These are phyloP conservation scores for Urosaurus nigricauda DNA, from an alignment of 2,797 vertebrate species.

Conservation along the genomic window DNA sequence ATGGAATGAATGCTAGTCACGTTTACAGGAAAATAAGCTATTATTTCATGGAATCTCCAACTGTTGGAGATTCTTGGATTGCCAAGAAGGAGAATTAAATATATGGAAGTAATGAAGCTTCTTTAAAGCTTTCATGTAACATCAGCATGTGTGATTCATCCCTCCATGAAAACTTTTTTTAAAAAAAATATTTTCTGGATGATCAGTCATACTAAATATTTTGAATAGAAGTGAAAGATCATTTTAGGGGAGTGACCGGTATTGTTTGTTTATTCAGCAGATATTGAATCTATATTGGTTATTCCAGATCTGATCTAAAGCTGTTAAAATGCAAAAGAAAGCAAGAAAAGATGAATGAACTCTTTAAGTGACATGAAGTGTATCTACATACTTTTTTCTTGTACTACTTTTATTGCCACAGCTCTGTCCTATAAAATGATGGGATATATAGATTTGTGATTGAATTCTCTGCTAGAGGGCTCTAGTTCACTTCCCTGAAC, in stretches of 20 bases:
- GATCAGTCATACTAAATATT: slow-evolving; percentile 29
- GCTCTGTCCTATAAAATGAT: too few species aligned
- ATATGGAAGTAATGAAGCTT: slow-evolving; percentile 12
- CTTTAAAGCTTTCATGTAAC: slow-evolving; percentile 19
- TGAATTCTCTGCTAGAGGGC: too few species aligned
- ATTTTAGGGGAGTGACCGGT: slow-evolving; percentile 20
- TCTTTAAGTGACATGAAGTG: background rate
- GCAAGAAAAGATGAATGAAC: background rate
- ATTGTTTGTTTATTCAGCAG: background rate
- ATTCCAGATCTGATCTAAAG: slow-evolving; percentile 47
- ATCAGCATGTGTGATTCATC: slow-evolving; percentile 30
- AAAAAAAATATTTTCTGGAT: background rate
- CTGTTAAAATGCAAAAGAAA: slow-evolving; percentile 27
- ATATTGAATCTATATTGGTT: slow-evolving; percentile 17
- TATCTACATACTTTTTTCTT: too few species aligned
- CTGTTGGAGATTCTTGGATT: slow-evolving; percentile 21
- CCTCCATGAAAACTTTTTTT: slow-evolving; percentile 26
- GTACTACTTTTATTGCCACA: too few species aligned
- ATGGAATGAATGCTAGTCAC: background rate
- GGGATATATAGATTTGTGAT: too few species aligned
- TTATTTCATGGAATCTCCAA: slow-evolving; percentile 44
- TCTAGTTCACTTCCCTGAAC: too few species aligned
- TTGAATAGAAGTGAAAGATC: slow-evolving; percentile 26
- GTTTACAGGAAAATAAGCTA: slow-evolving; percentile 27
- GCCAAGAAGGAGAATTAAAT: slow-evolving; percentile 27